A percentile compares a stretch with the other conserved stretches of the same genome.
These are phyloP conservation scores for Troglohyphantes excavatus DNA, from an alignment of 2,888 invertebrate species.

Conservation along the genomic window DNA sequence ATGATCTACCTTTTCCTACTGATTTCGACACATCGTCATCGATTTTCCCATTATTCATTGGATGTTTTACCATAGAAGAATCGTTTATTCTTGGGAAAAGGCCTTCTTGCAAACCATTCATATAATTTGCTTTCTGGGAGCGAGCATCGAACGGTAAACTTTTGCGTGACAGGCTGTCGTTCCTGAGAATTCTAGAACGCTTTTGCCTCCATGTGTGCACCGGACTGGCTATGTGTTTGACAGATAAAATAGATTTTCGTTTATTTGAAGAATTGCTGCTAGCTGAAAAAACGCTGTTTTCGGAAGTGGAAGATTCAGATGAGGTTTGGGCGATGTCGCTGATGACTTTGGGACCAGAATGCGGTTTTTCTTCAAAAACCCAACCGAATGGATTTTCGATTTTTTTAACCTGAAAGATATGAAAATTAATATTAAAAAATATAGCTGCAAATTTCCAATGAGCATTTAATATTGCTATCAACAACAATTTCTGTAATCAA, in stretches of 20 bases:
- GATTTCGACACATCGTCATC: not conserved
- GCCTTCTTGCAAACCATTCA: not conserved
- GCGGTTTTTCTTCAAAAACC: conserved; percentile 7
- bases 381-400: conserved; percentile 5
- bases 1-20: not conserved
- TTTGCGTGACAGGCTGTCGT: not conserved
- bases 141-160: not conserved
- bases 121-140: not conserved
- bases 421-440: not conserved
- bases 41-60: not conserved
- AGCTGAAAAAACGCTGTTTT: conserved; percentile 20
- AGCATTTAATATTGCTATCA: too few relatives aligned
- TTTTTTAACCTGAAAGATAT: not conserved
- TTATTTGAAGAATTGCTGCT: not conserved
- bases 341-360: not conserved
- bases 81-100: conserved; percentile 27
- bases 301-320: not conserved
- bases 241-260: not conserved
- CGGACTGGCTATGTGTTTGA: not conserved
- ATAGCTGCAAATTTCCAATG: too few relatives aligned
- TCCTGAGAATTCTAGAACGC: not conserved
- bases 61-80: not conserved
- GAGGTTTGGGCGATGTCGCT: not conserved
- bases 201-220: not conserved
- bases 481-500: too few relatives aligned